A percentile compares a stretch with the other conserved stretches of the same genome.
Conservation (phyloP, 2,797 vertebrate genomes). For the Mionectes olivaceus region DNA sequence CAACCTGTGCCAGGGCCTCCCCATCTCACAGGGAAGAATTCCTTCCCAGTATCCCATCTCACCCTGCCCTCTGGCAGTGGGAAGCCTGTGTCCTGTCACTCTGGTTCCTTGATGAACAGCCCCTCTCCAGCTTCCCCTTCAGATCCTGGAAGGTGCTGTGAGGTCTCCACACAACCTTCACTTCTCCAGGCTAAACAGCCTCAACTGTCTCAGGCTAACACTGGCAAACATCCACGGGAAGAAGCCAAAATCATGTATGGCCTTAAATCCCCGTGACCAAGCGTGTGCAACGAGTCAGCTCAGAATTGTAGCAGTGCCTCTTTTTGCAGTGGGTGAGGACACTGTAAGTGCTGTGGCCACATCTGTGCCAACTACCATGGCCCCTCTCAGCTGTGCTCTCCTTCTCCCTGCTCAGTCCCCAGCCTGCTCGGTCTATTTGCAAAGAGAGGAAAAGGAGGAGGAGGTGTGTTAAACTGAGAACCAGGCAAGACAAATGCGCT, state of each 20-base stretch:
- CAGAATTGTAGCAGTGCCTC: background rate
- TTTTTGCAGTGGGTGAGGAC: background rate
- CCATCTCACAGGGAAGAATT: background rate
- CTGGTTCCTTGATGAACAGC: background rate
- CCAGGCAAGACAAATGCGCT: background rate
- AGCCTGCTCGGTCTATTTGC: background rate
- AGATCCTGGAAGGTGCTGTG: background rate
- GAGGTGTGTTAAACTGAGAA: slow-evolving; percentile 14
- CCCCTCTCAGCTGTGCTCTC: background rate
- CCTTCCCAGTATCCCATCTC: background rate
- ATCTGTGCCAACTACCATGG: background rate
- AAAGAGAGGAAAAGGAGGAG: background rate
- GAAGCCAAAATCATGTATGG: background rate
- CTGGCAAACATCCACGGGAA: background rate
- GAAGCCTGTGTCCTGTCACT: rapidly evolving
- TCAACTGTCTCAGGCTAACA: background rate
- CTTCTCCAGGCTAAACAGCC: no score
- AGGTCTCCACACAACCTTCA: no score
- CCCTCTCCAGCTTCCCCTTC: background rate
- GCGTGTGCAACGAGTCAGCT: background rate
- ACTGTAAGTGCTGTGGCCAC: background rate
- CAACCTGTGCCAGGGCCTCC: background rate
- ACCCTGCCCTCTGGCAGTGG: rapidly evolving
- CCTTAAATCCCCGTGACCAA: background rate
- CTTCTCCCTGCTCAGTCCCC: background rate